Evolutionary conservation across 2,113 vertebrate species (phyloP).

Genomic region (Equus przewalskii): DNA sequence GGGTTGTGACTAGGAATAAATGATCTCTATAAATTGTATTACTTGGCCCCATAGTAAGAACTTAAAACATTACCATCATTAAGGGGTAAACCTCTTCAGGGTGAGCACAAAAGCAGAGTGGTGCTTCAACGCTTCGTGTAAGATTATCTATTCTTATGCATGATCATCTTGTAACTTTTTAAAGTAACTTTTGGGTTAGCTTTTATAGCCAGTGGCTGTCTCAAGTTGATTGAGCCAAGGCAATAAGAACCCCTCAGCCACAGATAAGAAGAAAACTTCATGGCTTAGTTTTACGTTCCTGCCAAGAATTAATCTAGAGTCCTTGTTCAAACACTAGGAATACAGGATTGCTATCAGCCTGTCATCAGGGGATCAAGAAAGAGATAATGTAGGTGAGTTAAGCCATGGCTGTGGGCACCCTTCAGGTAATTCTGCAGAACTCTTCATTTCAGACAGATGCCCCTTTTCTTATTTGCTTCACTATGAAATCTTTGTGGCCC

Average conservation of each 20-base stretch:
- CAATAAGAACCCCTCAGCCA: neutral
- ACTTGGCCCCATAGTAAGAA: neutral
- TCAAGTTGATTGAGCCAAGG: neutral
- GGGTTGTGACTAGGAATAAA: neutral
- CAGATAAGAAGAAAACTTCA: neutral
- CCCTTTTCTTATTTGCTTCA: neutral
- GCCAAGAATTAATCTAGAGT: neutral
- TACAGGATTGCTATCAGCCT: neutral
- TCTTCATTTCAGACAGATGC: neutral
- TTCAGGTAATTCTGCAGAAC: constrained; percentile 23
- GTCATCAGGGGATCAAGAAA: neutral
- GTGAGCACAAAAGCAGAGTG: neutral
- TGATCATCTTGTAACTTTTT: neutral
- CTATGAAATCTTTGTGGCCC: neutral
- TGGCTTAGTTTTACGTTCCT: neutral
- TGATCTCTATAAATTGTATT: neutral
- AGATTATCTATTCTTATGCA: neutral
- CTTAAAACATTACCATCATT: neutral
- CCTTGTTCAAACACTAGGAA: neutral
- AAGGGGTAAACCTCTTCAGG: neutral
- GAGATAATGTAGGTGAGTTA: constrained; percentile 15
- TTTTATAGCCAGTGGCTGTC: neutral
- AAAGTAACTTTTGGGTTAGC: neutral
- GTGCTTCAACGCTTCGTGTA: neutral
- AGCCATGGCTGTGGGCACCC: neutral